A percentile compares a stretch with the other conserved stretches of the same genome.
These are phyloP conservation scores for Cairina moschata DNA, from an alignment of 2,113 vertebrate genomes.

Conservation along the genomic window DNA sequence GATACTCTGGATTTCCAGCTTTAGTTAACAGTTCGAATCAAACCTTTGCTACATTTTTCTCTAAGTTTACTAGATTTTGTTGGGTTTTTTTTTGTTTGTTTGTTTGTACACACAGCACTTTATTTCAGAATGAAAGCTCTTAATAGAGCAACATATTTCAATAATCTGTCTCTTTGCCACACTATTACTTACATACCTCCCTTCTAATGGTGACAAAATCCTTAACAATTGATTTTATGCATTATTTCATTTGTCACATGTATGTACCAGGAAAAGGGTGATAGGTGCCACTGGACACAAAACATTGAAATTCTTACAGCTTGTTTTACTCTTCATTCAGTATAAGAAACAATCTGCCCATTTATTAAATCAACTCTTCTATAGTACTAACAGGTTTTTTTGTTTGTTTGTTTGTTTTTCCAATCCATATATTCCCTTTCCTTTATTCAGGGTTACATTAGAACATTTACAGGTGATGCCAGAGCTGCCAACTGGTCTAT, in stretches of 20 bases:
- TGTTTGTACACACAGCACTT: background rate
- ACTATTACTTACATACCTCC: background rate
- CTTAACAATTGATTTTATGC: background rate
- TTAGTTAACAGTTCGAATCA: background rate
- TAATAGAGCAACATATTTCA: background rate
- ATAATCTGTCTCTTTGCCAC: background rate
- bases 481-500: background rate
- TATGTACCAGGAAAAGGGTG: background rate
- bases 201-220: background rate
- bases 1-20: background rate
- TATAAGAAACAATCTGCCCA: background rate
- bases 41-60: background rate
- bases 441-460: background rate
- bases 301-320: background rate
- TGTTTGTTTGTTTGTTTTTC: no score
- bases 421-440: fast-evolving
- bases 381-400: background rate
- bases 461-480: background rate
- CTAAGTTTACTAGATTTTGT: background rate
- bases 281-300: background rate
- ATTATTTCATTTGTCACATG: background rate
- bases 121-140: background rate
- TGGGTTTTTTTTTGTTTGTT: no score
- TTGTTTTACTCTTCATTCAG: background rate
- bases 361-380: background rate